Conservation (phyloP, 2,888 invertebrate genomes). For the Lycophotia porphyrea region DNA sequence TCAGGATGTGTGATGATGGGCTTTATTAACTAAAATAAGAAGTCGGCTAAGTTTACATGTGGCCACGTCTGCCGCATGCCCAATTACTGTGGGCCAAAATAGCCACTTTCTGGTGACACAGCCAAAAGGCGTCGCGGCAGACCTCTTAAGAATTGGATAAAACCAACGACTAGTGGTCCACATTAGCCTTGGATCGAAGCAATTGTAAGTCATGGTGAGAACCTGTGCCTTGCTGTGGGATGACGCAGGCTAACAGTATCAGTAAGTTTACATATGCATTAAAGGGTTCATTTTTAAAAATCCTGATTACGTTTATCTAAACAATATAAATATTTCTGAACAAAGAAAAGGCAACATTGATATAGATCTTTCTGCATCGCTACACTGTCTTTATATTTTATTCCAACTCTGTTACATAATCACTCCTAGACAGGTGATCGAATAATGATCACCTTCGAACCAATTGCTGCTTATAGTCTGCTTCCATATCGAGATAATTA, state of each 20-base stretch:
- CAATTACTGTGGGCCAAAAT: no score
- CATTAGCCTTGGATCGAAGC: no score
- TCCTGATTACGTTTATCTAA: not conserved
- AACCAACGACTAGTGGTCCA: no score
- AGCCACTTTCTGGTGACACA: no score
- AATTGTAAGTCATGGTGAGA: no score
- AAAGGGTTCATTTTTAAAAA: not conserved
- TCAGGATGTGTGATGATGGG: not conserved
- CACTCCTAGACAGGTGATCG: constrained; percentile 23
- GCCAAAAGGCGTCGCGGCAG: no score
- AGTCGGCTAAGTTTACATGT: not conserved
- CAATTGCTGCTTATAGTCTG: constrained; percentile 12
- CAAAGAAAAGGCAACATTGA: not conserved
- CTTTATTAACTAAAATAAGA: not conserved
- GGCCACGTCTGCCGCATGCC: no score
- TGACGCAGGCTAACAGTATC: no score
- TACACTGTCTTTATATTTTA: not conserved
- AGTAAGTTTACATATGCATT: not conserved
- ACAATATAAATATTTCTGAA: not conserved
- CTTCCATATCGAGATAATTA: constrained; percentile 48
- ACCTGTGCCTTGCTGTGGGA: no score
- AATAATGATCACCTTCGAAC: constrained; percentile 41
- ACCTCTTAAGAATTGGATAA: no score
- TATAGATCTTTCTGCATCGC: not conserved
- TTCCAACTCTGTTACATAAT: constrained; percentile 30